phyloP scores from a whole-genome alignment of 1,140 invertebrate species.

The Triops longicaudatus region DNA sequence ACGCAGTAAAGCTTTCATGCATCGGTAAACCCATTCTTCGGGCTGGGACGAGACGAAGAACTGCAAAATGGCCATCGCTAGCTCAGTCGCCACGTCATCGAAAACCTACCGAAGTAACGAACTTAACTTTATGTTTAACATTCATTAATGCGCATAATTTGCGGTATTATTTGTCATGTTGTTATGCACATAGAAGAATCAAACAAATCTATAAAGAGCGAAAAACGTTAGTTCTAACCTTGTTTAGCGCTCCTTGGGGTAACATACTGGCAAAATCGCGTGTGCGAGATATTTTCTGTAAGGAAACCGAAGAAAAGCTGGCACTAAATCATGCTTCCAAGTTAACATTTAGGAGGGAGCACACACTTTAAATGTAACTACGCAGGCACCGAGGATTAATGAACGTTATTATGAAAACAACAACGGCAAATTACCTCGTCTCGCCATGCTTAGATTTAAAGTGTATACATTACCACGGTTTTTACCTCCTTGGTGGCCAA shows the following conservation, averaged over 20 bases:
- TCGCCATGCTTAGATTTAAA: conserved; percentile 28
- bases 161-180: background rate
- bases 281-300: conserved; percentile 7
- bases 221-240: background rate
- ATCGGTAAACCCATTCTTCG: conserved; percentile 69
- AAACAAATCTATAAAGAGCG: background rate
- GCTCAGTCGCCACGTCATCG: conserved; percentile 83
- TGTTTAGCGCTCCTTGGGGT: conserved; percentile 6
- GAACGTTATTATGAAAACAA: background rate
- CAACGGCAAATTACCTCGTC: background rate
- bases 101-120: conserved; percentile 58
- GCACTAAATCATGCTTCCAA: background rate
- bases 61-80: conserved; percentile 85
- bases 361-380: conserved; percentile 1
- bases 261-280: conserved; percentile 4
- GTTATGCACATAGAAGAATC: background rate
- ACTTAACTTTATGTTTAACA: too few relatives aligned
- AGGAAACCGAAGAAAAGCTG: conserved; percentile 3
- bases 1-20: conserved; percentile 65
- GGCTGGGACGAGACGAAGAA: conserved; percentile 67
- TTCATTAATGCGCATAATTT: too few relatives aligned
- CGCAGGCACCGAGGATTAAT: background rate
- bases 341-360: background rate
- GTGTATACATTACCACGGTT: conserved; percentile 80
- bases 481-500: conserved; percentile 88